Base-by-base conservation (phyloP, 2,113 vertebrate genomes). In the Physeter macrocephalus region DNA sequence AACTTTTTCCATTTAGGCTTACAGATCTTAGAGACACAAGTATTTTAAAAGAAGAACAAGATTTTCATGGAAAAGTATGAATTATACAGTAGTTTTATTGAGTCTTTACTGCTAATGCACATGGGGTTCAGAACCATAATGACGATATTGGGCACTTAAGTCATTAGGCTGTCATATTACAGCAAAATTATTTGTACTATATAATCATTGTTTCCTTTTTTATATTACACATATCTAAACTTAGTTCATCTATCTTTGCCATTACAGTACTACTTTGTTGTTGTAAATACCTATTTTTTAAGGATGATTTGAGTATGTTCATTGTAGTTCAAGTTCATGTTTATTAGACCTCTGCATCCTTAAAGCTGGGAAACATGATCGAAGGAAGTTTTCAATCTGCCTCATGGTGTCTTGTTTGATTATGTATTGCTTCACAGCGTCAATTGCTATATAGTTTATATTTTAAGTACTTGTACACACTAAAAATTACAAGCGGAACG, bases 111-210 rank as follows among this genome's bases (percentile, higher is more conserved):
- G 98, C 98, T 98, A 98, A 98, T 98, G 98, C 95, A 97, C 97
- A 97, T 94, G 97, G 96, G 98, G 98, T 98, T 98, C 98, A 98
- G 96, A 98, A 97, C 43, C 98, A 98, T 98, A 99, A 99, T 99
- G 98, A 99, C 92, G 96, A 97, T 98, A 98, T 96, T 97, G 95
- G 97, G 98, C 98, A 98, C 98, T 99, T 99, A 98, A 98, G 98
- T 98, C 98, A 98, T 98, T 98, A 98, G 97, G 94, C 97, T 98
- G 98, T 99, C 98, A 98, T 98, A 98, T 99, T 98, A 98, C 92
- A 96, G 97, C 94, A 98, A 98, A 99, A 98, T 98, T 98, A 99
- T 98, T 98, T 98, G 94, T 96, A 92, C 98, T 97, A 88, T 97
- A 97, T 98, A 98, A 98, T 98, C 95, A 97, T 97, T 98, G 90